phyloP scores from a whole-genome alignment of 1,140 invertebrate species.

The Drosophila subpulchrella region DNA sequence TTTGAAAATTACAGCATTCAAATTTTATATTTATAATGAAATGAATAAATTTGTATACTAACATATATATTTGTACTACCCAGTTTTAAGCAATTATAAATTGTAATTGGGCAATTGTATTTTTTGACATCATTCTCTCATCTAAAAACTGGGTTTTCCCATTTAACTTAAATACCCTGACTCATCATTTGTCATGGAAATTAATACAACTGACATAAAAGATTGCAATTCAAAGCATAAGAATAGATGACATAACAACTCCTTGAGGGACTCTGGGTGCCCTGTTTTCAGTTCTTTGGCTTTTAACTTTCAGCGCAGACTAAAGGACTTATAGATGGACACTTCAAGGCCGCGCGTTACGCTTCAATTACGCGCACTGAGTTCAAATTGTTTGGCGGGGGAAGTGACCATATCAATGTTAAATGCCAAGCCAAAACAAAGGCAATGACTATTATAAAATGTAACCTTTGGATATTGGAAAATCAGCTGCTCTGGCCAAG shows the following conservation, averaged over 20 bases:
- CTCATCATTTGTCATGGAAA: conserved; percentile 20
- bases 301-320: conserved; percentile 5
- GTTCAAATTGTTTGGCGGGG: conserved; percentile 18
- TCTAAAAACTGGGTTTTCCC: conserved; percentile 11
- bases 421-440: conserved; percentile 11
- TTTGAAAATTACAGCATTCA: too few relatives aligned
- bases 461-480: conserved; percentile 12
- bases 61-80: too few relatives aligned
- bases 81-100: too few relatives aligned
- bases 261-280: neutral
- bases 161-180: conserved; percentile 13
- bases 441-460: neutral
- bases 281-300: conserved; percentile 11
- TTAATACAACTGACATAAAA: conserved; percentile 1
- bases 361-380: conserved; percentile 37
- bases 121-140: conserved; percentile 14
- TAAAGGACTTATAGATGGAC: conserved; percentile 14
- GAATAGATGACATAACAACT: conserved; percentile 44
- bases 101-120: neutral
- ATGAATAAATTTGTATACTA: too few relatives aligned
- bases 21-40: too few relatives aligned
- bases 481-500: conserved; percentile 41
- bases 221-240: neutral
- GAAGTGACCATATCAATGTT: neutral
- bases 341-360: conserved; percentile 38